Evolutionary conservation across 2,888 invertebrate species (phyloP).

Genomic region (Amiota communis): DNA sequence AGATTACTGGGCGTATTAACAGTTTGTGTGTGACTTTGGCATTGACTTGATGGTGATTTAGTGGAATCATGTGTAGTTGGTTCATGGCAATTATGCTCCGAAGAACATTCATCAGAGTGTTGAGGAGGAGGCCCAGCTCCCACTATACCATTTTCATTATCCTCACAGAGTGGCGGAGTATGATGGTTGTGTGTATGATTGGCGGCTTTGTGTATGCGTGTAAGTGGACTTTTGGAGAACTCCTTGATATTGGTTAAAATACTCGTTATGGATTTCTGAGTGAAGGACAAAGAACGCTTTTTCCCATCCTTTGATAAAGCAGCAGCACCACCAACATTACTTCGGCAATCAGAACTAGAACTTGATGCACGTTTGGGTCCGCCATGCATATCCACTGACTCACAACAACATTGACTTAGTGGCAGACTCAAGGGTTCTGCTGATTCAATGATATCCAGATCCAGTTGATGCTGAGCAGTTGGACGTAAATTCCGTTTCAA

Average conservation of each 20-base stretch:
- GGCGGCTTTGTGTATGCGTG: constrained; percentile 48
- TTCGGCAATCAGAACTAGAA: constrained; percentile 67
- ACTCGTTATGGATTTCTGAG: constrained; percentile 70
- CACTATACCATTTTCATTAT: constrained; percentile 36
- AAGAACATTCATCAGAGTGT: constrained; percentile 3
- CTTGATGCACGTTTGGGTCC: constrained; percentile 64
- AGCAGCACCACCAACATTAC: constrained; percentile 49
- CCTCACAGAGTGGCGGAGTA: constrained; percentile 46
- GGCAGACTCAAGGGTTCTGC: constrained; percentile 42
- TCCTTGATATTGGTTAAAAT: constrained; percentile 70
- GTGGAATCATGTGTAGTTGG: constrained; percentile 9
- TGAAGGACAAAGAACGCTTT: constrained; percentile 71
- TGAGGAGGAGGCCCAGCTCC: constrained; percentile 34
- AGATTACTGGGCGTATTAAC: constrained; percentile 35
- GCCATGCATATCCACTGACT: constrained; percentile 42
- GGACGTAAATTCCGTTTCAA: constrained; percentile 63
- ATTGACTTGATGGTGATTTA: constrained; percentile 10
- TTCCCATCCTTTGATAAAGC: constrained; percentile 48
- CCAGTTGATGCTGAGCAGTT: constrained; percentile 38
- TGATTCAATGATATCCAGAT: constrained; percentile 67
- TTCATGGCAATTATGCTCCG: neutral
- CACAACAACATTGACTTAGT: constrained; percentile 44
- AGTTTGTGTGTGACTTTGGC: constrained; percentile 7
- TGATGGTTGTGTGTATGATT: neutral
- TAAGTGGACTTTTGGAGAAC: constrained; percentile 68